These are phyloP conservation scores for Lagorchestes hirsutus DNA, from an alignment of 2,797 vertebrate species.

Conservation along the genomic window DNA sequence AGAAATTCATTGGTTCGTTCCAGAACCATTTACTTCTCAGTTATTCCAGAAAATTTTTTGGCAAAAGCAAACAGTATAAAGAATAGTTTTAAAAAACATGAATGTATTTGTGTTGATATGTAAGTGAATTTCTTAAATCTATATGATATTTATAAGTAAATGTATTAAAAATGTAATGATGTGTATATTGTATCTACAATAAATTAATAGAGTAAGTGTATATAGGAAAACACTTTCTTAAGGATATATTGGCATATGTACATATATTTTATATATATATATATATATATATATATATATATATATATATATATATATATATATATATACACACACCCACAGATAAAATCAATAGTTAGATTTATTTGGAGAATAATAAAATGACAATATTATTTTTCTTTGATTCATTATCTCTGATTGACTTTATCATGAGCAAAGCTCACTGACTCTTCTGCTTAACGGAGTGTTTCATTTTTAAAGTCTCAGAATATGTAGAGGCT, in stretches of 20 bases:
- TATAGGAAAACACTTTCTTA: background rate
- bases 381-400: background rate
- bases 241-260: too few relatives aligned
- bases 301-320: background rate
- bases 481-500: background rate
- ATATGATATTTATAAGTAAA: background rate
- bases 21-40: background rate
- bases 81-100: background rate
- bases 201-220: background rate
- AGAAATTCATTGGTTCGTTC: constrained; percentile 57
- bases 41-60: background rate
- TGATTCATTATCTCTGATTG: background rate
- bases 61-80: background rate
- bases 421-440: background rate
- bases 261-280: background rate
- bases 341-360: background rate
- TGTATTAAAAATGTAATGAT: background rate
- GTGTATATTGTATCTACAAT: background rate
- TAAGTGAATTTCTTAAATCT: background rate
- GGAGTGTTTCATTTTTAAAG: constrained; percentile 24
- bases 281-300: too few relatives aligned
- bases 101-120: background rate
- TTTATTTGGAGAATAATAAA: background rate
- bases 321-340: background rate
- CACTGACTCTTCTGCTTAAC: background rate